Evolutionary conservation across 1,140 invertebrate species (phyloP).

Genomic region (Ceratosolen solmsi): DNA sequence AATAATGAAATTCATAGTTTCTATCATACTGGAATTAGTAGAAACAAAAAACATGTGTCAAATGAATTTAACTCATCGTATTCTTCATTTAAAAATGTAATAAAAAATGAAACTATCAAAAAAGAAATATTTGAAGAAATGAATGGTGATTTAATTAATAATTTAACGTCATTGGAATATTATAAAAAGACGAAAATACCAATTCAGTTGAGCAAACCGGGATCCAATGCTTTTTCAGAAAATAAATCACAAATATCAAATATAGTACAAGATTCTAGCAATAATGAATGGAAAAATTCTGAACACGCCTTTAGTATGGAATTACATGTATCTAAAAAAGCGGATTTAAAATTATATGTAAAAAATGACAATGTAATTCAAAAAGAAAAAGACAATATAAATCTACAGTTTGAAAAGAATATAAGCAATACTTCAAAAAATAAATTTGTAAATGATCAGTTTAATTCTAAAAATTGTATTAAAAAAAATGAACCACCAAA

Average conservation of each 20-base stretch:
- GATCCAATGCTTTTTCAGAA: no score
- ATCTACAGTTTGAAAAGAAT: background rate
- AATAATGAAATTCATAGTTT: constrained; percentile 18
- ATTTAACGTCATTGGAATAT: constrained; percentile 34
- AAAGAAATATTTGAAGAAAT: constrained; percentile 15
- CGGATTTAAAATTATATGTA: constrained; percentile 14
- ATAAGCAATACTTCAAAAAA: background rate
- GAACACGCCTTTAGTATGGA: constrained; percentile 63
- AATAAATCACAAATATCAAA: no score
- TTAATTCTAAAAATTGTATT: constrained; percentile 39
- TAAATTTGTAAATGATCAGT: constrained; percentile 31
- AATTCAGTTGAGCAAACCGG: constrained; percentile 56
- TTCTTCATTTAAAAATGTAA: background rate
- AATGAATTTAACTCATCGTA: constrained; percentile 30
- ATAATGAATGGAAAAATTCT: no score
- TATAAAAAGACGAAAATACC: constrained; percentile 58
- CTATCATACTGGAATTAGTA: background rate
- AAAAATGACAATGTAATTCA: background rate
- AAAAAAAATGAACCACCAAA: constrained; percentile 58
- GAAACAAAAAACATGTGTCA: background rate
- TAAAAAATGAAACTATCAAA: constrained; percentile 39
- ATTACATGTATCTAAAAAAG: constrained; percentile 49
- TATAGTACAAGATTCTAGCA: no score
- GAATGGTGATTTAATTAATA: constrained; percentile 25
- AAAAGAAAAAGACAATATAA: background rate